Evolutionary conservation across 2,888 invertebrate species (phyloP).

Genomic region (Agrilus cyanescens): DNA sequence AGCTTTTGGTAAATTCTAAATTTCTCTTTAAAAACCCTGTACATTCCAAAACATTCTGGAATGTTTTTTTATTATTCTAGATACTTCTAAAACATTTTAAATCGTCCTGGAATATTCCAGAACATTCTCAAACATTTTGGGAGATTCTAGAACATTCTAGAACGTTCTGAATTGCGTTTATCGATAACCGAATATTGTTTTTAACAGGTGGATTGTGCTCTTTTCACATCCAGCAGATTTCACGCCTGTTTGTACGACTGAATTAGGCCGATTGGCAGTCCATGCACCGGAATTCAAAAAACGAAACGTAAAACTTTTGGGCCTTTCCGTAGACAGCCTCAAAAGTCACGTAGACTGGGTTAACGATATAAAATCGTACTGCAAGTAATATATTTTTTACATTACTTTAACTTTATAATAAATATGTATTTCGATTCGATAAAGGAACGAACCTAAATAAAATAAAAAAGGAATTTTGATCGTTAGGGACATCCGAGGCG

Average conservation of each 20-base stretch:
- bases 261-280: constrained; percentile 63
- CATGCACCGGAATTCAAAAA: constrained; percentile 56
- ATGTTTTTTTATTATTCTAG: background rate
- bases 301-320: constrained; percentile 62
- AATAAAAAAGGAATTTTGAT: too few species aligned
- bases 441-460: too few species aligned
- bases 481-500: constrained; percentile 49
- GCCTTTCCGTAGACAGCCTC: constrained; percentile 67
- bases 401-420: too few species aligned
- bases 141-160: too few species aligned
- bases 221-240: constrained; percentile 85
- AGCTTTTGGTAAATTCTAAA: background rate
- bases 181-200: background rate
- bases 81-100: too few species aligned
- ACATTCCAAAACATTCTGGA: background rate
- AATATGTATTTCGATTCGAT: too few species aligned
- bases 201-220: constrained; percentile 67
- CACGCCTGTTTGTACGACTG: constrained; percentile 85
- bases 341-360: constrained; percentile 68
- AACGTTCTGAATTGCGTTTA: background rate
- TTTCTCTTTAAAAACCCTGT: background rate
- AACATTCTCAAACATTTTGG: too few species aligned
- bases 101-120: too few species aligned
- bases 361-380: constrained; percentile 55
- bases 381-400: constrained; percentile 22